Base-by-base conservation (phyloP, 1,140 invertebrate species). In the Onthophagus taurus region DNA sequence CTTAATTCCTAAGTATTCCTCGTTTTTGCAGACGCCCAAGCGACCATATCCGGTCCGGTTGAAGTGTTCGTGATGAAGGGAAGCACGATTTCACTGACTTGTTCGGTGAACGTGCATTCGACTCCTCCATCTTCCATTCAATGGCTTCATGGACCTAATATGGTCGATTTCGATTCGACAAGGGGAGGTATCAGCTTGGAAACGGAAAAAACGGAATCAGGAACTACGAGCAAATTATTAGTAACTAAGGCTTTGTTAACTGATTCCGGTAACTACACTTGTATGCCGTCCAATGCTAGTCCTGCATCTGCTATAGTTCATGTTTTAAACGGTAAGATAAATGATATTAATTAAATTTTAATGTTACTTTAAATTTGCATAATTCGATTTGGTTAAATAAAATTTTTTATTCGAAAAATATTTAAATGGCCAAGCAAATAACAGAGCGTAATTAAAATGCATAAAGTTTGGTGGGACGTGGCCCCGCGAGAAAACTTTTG, bases 221-320 rank as follows among this genome's bases (percentile, higher is more conserved):
- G 85, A 9, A 91, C 88, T 24, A 89, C 87, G 31, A 90, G 86
- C 65, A 88, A 87, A 60, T 73, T 94, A 47, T 76, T 90, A 59
- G 79, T 94, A 48, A 90, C 86, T 8, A 85, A 89, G 60, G 89
- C 89, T 9, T 76, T 81, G 16, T 73, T 87, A 31, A 75, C 75
- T 20, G 89, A 94, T 69, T 89, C 85, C 21, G 90, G 89, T 51
- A 89, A 89, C 68, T 90, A 90, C 65, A 89, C 85, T 16, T 91
- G 86, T 64, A 78, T 85, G 53, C 86, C 87, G 31, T 82, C 82
- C 65, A 89, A 89, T 61, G 87, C 89, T 21, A 82, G 88, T 58
- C 83, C 87, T 11, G 86, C 87, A 37, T 86, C 81, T 45, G 84
- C 89, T 34, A 81, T 80, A 50, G 87, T 92, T 51, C 88, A 92